Conservation (phyloP, 2,888 invertebrate species). For the Mimumesa dahlbomi region DNA sequence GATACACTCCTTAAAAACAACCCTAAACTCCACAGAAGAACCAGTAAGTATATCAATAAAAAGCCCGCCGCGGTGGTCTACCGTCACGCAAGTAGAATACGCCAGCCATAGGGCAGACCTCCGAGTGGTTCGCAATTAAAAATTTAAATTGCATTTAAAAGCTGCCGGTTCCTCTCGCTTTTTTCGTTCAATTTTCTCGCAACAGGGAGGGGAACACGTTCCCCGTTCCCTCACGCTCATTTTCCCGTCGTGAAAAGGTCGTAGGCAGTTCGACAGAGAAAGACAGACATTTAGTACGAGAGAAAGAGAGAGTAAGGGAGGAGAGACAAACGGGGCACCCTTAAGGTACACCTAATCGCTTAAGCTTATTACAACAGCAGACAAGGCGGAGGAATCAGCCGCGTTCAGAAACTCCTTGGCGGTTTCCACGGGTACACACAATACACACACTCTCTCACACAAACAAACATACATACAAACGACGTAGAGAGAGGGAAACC, state of each 20-base stretch:
- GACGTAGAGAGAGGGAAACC: constrained; percentile 7
- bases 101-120: constrained; percentile 40
- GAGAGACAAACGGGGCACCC: constrained; percentile 45
- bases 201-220: constrained; percentile 24
- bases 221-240: constrained; percentile 52
- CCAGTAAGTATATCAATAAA: too few species aligned
- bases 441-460: too few species aligned
- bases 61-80: too few species aligned
- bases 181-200: constrained; percentile 67
- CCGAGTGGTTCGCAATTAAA: constrained; percentile 76
- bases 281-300: too few species aligned
- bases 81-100: constrained; percentile 24
- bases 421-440: neutral
- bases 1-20: too few species aligned
- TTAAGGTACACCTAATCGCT: constrained; percentile 73
- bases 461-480: neutral
- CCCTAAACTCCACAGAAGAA: too few species aligned
- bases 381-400: constrained; percentile 59
- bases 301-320: constrained; percentile 10
- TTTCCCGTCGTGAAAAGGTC: too few species aligned
- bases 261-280: too few species aligned
- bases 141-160: constrained; percentile 77
- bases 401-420: constrained; percentile 1
- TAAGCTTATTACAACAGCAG: constrained; percentile 76
- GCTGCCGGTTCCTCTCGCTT: constrained; percentile 47